Evolutionary conservation across 2,888 invertebrate genomes (phyloP), one percentile per base, ranked within the genome.

Genomic region (Cantharis flavilabris): DNA sequence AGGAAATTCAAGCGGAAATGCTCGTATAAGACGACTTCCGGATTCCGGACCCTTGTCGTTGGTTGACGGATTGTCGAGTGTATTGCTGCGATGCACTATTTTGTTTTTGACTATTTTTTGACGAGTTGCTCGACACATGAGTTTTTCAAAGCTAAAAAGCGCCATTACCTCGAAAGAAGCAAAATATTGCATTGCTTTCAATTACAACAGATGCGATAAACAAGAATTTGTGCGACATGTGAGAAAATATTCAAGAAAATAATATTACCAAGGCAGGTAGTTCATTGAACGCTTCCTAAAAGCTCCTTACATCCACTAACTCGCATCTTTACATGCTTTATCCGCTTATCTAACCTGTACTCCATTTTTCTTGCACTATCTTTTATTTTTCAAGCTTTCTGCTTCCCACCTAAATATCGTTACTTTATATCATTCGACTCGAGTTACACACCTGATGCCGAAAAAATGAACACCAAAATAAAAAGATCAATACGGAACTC

Each of bases 21-120:
- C 79, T 79, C 70, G 75, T 77, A 77, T 77, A 76, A 79, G 77
- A 75, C 75, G 75, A 70, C 70, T 77, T 79, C 79, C 79, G 79
- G 79, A 75, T 76, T 73, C 75, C 76, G 74, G 71, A 79, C 79
- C 79, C 79, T 79, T 79, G 79, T 79, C 76, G 72, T 77, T 77
- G 72, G 69, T 71, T 77, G 79, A 78, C 76, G 78, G 76, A 78
- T 78, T 71, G 78, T 78, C 75, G 72, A 75, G 73, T 70, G 73
- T 67, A 9, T 70, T 73, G 76, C 75, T 69, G 71, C 77, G 72
- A 75, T 77, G 75, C 77, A 72, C 77, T 72, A 77, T 75, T 77
- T 75, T 72, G 75, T 77, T 69, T 74, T 63, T 72, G 72, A 74
- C 71, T 63, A 71, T 71, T 76, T 76, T 70, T 71, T 73, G 70